These are phyloP conservation scores for Arctocebus calabarensis DNA, from an alignment of 2,797 vertebrate genomes.

Conservation along the genomic window DNA sequence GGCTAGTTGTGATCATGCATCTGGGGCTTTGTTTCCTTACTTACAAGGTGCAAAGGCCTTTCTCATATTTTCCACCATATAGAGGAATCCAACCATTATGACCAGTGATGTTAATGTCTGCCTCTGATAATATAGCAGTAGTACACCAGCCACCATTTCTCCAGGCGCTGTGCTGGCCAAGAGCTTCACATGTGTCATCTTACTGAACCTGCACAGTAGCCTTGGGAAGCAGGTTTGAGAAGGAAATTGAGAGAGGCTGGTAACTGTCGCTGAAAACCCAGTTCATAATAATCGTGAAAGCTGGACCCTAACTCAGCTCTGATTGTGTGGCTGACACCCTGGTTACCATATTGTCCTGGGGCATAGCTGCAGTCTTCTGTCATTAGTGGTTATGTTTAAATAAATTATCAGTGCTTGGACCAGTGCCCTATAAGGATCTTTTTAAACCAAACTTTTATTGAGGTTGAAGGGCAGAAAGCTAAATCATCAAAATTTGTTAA, in stretches of 20 bases:
- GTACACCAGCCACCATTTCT: neutral
- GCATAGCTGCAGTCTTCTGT: neutral
- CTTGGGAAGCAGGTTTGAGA: neutral
- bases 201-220: neutral
- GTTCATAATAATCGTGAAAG: neutral
- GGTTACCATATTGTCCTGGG: neutral
- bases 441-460: neutral
- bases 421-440: neutral
- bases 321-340: neutral
- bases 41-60: neutral
- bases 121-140: neutral
- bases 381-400: neutral
- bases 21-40: neutral
- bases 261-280: neutral
- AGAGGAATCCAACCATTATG: neutral
- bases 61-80: neutral
- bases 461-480: neutral
- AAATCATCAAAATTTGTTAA: neutral
- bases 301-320: neutral
- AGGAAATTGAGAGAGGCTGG: neutral
- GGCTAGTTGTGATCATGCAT: neutral
- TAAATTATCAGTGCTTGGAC: neutral
- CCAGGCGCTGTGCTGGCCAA: accelerated
- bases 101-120: neutral
- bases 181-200: neutral